These are phyloP conservation scores for Hycleus phaleratus DNA, from an alignment of 1,140 invertebrate genomes.

Conservation along the genomic window DNA sequence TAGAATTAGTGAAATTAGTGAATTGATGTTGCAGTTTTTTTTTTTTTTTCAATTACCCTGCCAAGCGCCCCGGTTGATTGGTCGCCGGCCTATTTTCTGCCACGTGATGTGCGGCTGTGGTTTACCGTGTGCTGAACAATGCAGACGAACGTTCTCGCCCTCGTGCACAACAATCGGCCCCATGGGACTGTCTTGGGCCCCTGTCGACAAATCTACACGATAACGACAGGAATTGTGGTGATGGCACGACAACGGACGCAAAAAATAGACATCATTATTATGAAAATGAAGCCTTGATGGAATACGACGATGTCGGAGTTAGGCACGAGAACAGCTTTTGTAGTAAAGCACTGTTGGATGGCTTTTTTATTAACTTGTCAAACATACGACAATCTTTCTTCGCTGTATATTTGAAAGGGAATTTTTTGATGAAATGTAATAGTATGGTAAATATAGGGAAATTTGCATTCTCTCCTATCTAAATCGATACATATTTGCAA, in stretches of 20 bases:
- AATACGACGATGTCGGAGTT: too few relatives aligned
- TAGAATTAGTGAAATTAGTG: neutral
- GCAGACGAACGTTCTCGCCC: constrained; percentile 63
- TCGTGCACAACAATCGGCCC: constrained; percentile 57
- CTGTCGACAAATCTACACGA: constrained; percentile 10
- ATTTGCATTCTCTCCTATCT: too few relatives aligned
- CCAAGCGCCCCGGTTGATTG: constrained; percentile 55
- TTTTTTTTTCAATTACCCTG: constrained; percentile 43
- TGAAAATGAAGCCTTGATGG: too few relatives aligned
- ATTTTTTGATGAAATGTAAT: too few relatives aligned
- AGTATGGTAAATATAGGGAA: too few relatives aligned
- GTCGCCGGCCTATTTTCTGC: constrained; percentile 59
- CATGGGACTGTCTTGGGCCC: constrained; percentile 33
- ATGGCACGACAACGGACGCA: constrained; percentile 1
- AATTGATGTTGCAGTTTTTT: neutral
- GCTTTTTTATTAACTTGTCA: too few relatives aligned
- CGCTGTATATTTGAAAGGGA: too few relatives aligned
- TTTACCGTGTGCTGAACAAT: constrained; percentile 66
- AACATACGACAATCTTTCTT: too few relatives aligned
- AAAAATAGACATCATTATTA: too few relatives aligned
- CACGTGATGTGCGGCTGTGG: constrained; percentile 70
- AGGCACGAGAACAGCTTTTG: too few relatives aligned
- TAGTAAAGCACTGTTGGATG: too few relatives aligned
- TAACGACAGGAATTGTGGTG: constrained; percentile 7
- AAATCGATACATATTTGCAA: too few relatives aligned